These are phyloP conservation scores for Patiria miniata DNA, from an alignment of 35 echinoderm and acorn worm species.

Conservation along the genomic window DNA sequence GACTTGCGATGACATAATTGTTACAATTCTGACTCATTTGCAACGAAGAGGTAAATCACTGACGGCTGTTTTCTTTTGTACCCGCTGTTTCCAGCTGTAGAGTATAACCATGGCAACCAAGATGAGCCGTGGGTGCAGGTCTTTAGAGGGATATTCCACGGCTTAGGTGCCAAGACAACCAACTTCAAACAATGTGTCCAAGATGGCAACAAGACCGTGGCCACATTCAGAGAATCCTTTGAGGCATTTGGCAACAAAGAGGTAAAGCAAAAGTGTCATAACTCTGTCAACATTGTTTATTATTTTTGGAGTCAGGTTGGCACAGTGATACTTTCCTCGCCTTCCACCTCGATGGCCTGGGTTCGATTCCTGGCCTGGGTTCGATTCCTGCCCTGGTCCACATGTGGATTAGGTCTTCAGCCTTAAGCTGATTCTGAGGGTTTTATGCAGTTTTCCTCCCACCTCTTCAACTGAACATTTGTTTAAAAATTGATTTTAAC, in stretches of 20 bases:
- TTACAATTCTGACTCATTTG: background rate
- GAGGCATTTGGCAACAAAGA: constrained; percentile 71
- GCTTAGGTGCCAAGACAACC: constrained; percentile 56
- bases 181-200: constrained; percentile 61
- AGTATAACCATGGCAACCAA: constrained; percentile 42
- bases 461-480: no score
- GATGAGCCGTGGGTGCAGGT: constrained; percentile 53
- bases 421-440: constrained; percentile 2
- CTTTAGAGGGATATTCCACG: constrained; percentile 53
- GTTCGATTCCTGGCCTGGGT: no score
- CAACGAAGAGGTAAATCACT: no score
- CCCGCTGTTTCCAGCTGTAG: constrained; percentile 27
- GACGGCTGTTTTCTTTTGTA: background rate
- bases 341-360: no score
- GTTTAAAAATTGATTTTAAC: no score
- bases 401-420: no score
- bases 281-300: background rate
- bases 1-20: background rate
- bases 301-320: no score
- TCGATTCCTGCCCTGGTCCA: no score
- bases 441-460: no score
- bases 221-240: constrained; percentile 57
- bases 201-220: constrained; percentile 56
- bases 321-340: no score
- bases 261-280: constrained; percentile 24